Conservation (phyloP, 2,113 vertebrate genomes). For the Tringa solitaria region DNA sequence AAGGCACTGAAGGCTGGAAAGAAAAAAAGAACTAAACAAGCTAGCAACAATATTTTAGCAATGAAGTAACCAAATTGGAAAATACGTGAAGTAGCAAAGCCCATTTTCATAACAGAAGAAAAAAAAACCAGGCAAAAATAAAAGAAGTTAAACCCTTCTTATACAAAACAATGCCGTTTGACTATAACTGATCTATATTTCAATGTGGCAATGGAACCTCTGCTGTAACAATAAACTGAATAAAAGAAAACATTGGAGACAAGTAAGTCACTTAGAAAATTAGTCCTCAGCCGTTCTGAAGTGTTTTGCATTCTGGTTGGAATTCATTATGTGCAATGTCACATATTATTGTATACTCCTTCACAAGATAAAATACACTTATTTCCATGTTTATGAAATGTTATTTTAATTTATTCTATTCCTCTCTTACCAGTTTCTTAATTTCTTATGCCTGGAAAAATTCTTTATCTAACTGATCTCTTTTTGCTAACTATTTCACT, state of each 20-base stretch:
- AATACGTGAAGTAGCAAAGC: background rate
- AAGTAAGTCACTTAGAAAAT: slow-evolving; percentile 43
- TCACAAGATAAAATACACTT: background rate
- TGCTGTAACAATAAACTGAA: background rate
- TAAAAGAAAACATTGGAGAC: background rate
- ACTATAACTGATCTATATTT: background rate
- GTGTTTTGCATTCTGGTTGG: background rate
- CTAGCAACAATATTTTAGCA: background rate
- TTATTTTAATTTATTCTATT: slow-evolving; percentile 35
- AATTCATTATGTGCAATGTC: background rate
- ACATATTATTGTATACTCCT: background rate
- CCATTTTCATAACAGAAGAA: background rate
- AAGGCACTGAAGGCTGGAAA: background rate
- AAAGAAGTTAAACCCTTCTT: background rate
- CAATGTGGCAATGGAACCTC: background rate
- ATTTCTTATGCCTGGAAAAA: background rate
- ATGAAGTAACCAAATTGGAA: background rate
- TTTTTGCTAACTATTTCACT: background rate
- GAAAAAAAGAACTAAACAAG: background rate
- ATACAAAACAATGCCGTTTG: background rate
- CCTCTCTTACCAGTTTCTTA: background rate
- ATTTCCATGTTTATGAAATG: background rate
- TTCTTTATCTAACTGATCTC: background rate
- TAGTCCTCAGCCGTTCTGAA: background rate
- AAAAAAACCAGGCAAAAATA: background rate